Evolutionary conservation across 2,113 vertebrate species (phyloP), one percentile per base, ranked within the genome.

Genomic region (Polypterus senegalus): DNA sequence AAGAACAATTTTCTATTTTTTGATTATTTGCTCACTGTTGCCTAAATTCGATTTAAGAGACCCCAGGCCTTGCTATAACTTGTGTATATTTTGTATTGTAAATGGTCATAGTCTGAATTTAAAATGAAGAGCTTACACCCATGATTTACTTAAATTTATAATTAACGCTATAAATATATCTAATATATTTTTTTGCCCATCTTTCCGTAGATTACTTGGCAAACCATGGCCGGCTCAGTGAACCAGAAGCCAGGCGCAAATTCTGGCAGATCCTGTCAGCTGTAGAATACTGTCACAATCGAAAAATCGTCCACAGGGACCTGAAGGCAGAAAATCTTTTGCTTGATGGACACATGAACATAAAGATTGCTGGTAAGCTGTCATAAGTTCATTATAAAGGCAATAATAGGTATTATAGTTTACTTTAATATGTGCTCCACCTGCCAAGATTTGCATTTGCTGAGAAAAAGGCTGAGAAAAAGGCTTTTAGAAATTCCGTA

Each of bases 221-320:
- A 64, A 97, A 91, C 72, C 95, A 97, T 0, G 95, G 95, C 45
- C 88, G 93, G 6, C 82, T 98, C 65, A 97, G 84, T 3, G 95
- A 98, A 71, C 48, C 91, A 1, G 95, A 98, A 71, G 94, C 95
- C 8, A 85, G 94, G 69, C 84, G 93, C 70, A 97, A 97, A 74
- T 98, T 98, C 84, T 97, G 93, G 95, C 95, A 98, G 78, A 98
- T 98, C 72, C 83, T 98, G 54, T 93, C 92, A 0, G 95, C 95
- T 0, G 93, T 98, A 60, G 95, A 97, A 69, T 98, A 95, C 71
- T 98, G 95, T 76, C 95, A 98, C 10, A 82, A 89, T 63, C 87
- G 87, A 63, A 93, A 93, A 73, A 86, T 98, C 44, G 95, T 98
- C 54, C 95, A 98, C 80, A 82, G 95, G 47, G 95, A 98, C 78